phyloP scores from a whole-genome alignment of 2,113 vertebrate species.

The Aegithalos caudatus region DNA sequence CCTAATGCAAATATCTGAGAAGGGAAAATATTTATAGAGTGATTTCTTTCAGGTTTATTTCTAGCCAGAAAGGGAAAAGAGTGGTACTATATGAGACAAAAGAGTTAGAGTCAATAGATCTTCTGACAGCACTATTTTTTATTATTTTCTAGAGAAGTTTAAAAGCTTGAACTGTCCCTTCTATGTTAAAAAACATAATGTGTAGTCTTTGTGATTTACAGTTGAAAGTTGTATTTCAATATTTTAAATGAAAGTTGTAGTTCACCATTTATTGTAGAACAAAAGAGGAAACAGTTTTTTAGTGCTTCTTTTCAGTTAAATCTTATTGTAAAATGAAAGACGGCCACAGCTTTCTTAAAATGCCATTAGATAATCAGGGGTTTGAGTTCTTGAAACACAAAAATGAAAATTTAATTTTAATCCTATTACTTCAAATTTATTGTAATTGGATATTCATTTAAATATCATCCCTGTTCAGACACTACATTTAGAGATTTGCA shows the following conservation, averaged over 20 bases:
- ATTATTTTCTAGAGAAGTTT: neutral
- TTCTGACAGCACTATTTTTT: neutral
- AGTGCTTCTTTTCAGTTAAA: neutral
- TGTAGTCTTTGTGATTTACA: neutral
- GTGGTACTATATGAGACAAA: neutral
- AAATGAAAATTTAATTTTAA: neutral
- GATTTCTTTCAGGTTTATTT: neutral
- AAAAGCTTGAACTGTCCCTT: neutral
- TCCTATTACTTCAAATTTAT: neutral
- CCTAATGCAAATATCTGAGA: neutral
- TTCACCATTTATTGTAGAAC: neutral
- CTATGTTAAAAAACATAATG: neutral
- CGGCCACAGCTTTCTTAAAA: neutral
- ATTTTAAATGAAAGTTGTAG: neutral
- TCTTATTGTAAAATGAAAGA: neutral
- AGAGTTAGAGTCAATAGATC: neutral
- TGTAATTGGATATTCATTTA: neutral
- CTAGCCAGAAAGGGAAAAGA: neutral
- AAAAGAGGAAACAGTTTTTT: neutral
- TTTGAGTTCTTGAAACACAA: neutral
- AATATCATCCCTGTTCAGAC: neutral
- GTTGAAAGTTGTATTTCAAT: neutral
- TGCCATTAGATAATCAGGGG: neutral
- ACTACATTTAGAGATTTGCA: neutral
- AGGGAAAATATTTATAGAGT: neutral